Percentiles rank a stretch among this genome's conserved stretches.
Evolutionary conservation across 2,113 vertebrate species (phyloP).

Genomic region (Atrichornis clamosus): DNA sequence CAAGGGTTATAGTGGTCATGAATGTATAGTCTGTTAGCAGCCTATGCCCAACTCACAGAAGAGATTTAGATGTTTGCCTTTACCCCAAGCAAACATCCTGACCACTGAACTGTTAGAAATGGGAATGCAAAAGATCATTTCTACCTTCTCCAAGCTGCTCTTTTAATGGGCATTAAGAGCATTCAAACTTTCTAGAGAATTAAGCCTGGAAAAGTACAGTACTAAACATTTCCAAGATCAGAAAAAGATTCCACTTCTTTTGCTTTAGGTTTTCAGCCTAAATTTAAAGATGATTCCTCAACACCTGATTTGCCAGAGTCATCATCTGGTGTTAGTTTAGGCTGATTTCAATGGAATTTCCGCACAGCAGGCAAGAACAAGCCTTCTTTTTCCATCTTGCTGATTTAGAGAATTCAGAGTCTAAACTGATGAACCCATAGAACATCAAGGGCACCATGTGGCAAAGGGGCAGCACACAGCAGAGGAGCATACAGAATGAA

Average conservation of each 20-base stretch:
- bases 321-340: background rate
- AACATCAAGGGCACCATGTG: background rate
- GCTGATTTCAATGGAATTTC: background rate
- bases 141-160: background rate
- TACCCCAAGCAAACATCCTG: background rate
- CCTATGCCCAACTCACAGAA: background rate
- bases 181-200: background rate
- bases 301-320: background rate
- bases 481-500: background rate
- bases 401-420: background rate
- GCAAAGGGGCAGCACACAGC: background rate
- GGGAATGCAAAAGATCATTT: rapidly evolving
- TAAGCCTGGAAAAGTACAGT: background rate
- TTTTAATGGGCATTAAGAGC: background rate
- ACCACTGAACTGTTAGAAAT: background rate
- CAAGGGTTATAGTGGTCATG: background rate
- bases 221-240: background rate
- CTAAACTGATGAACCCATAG: background rate
- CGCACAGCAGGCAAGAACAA: background rate
- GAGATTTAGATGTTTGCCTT: background rate
- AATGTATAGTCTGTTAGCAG: background rate
- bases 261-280: background rate
- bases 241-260: background rate
- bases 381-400: background rate
- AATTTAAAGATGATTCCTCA: background rate